Evolutionary conservation across 2,113 vertebrate species (phyloP).

Genomic region (Leuciscus idus): DNA sequence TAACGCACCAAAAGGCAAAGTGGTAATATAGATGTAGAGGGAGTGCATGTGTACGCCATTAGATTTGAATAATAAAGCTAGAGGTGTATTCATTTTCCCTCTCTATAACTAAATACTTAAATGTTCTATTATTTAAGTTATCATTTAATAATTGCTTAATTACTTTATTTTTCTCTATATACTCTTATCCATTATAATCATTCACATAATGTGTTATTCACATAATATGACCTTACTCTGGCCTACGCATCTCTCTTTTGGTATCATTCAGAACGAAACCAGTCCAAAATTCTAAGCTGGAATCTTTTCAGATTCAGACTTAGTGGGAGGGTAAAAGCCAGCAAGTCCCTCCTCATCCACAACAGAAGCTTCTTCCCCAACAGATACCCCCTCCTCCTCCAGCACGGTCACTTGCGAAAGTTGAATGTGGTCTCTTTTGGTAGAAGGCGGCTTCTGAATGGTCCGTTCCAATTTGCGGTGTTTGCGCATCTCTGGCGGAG

Average conservation of each 20-base stretch:
- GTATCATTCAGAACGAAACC: not conserved
- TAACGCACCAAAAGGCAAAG: slow-evolving; percentile 55
- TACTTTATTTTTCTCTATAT: not conserved
- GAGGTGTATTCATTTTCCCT: not conserved
- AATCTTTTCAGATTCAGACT: slow-evolving; percentile 62
- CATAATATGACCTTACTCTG: not conserved
- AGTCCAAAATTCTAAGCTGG: slow-evolving; percentile 59
- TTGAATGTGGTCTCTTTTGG: slow-evolving; percentile 55
- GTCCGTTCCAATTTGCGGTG: slow-evolving; percentile 81
- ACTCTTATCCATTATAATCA: not conserved
- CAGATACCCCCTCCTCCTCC: slow-evolving; percentile 48
- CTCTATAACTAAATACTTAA: not conserved
- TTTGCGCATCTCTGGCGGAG: slow-evolving; percentile 69
- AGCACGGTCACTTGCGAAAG: slow-evolving; percentile 46
- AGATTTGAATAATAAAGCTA: not conserved
- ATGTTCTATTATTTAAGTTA: not conserved
- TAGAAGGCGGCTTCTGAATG: slow-evolving; percentile 46
- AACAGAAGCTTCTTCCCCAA: slow-evolving; percentile 53
- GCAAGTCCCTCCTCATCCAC: slow-evolving; percentile 62
- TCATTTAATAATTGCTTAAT: not conserved
- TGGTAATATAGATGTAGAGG: slow-evolving; percentile 54
- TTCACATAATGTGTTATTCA: not conserved
- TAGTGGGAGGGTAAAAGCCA: slow-evolving; percentile 62
- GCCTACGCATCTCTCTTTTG: not conserved
- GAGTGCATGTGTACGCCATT: slow-evolving; percentile 51